A percentile compares a stretch with the other conserved stretches of the same genome.
These are phyloP conservation scores for Gonioctena quinquepunctata DNA, from an alignment of 1,140 invertebrate genomes.

Conservation along the genomic window DNA sequence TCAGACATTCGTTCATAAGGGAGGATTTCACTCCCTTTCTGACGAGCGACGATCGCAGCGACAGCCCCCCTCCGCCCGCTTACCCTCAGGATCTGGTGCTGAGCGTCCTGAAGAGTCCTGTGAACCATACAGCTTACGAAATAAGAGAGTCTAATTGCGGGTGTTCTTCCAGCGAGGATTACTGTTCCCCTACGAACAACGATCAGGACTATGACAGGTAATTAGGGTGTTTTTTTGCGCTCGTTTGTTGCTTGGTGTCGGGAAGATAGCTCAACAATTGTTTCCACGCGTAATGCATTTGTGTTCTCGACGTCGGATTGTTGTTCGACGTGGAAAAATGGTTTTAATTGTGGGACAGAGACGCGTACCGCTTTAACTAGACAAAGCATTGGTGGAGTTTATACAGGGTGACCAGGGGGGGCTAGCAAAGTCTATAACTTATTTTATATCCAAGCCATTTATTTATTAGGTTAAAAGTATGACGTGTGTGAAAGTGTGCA, in stretches of 20 bases:
- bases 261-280: neutral
- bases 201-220: conserved; percentile 50
- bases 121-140: conserved; percentile 53
- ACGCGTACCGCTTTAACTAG: no score
- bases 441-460: no score
- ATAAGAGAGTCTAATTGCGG: conserved; percentile 37
- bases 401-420: no score
- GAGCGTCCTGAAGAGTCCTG: conserved; percentile 63
- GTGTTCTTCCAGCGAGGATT: conserved; percentile 54
- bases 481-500: no score
- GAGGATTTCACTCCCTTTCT: neutral
- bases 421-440: no score
- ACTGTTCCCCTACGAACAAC: conserved; percentile 39
- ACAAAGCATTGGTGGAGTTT: no score
- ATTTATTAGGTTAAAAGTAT: no score
- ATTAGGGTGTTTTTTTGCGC: neutral
- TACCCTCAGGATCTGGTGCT: conserved; percentile 60
- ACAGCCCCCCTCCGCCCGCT: neutral
- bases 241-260: no score
- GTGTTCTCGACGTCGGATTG: no score
- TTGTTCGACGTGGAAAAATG: no score
- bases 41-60: conserved; percentile 3
- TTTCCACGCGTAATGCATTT: neutral
- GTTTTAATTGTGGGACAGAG: no score
- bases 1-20: conserved; percentile 16